Evolutionary conservation across 2,888 invertebrate species (phyloP).

Genomic region (Cylloceria caligata): DNA sequence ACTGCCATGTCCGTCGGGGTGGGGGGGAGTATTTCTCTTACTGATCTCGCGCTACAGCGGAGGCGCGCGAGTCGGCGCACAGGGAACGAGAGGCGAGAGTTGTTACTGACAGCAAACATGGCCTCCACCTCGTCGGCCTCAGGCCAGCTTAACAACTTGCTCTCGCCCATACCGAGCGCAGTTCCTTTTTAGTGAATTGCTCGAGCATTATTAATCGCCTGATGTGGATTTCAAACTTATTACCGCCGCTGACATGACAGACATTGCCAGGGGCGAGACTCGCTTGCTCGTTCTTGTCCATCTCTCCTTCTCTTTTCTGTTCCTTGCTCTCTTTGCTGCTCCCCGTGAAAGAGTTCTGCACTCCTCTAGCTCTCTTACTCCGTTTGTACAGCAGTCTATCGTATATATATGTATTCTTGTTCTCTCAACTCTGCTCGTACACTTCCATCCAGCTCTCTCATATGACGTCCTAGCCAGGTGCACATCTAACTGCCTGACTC

Average conservation of each 20-base stretch:
- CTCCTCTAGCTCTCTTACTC: slow-evolving; percentile 16
- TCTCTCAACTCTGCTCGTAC: slow-evolving; percentile 6
- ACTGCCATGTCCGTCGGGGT: neutral
- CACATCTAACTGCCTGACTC: slow-evolving; percentile 66
- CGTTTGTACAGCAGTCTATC: slow-evolving; percentile 10
- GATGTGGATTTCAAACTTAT: slow-evolving; percentile 83
- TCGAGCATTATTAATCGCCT: slow-evolving; percentile 83
- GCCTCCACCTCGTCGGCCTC: slow-evolving; percentile 77
- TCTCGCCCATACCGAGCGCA: slow-evolving; percentile 70
- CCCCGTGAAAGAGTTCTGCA: slow-evolving; percentile 33
- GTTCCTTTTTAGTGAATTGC: slow-evolving; percentile 81
- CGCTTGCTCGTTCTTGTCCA: slow-evolving; percentile 54
- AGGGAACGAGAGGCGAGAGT: slow-evolving; percentile 71
- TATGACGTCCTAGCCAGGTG: slow-evolving; percentile 79
- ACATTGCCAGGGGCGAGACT: slow-evolving; percentile 70
- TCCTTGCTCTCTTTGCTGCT: slow-evolving; percentile 44
- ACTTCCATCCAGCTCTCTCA: slow-evolving; percentile 63
- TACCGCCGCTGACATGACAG: slow-evolving; percentile 80
- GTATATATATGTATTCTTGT: slow-evolving; percentile 16
- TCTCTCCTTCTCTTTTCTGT: slow-evolving; percentile 19
- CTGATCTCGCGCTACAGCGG: slow-evolving; percentile 31
- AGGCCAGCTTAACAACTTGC: slow-evolving; percentile 77
- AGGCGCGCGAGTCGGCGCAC: slow-evolving; percentile 18
- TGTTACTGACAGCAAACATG: slow-evolving; percentile 82
- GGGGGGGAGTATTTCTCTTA: slow-evolving; percentile 17